Conservation (phyloP, 2,113 vertebrate species). For the Phaethon lepturus region DNA sequence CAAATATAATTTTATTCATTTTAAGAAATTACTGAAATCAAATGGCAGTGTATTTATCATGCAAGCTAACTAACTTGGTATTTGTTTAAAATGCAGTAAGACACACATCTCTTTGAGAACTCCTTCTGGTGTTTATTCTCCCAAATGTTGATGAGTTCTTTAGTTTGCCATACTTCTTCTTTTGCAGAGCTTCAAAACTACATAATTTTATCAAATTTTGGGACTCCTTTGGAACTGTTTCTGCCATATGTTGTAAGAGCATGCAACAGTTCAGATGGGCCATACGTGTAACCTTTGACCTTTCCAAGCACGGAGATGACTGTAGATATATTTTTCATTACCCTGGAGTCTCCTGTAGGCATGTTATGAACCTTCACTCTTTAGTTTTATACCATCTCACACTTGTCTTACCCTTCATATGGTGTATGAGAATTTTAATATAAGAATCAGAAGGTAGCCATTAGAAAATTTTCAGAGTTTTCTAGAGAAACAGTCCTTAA, state of each 20-base stretch:
- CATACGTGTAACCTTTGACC: neutral
- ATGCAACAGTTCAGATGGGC: neutral
- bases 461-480: neutral
- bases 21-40: neutral
- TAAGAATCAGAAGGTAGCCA: neutral
- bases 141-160: neutral
- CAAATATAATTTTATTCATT: neutral
- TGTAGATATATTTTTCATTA: neutral
- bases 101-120: neutral
- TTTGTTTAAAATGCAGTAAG: neutral
- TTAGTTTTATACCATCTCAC: neutral
- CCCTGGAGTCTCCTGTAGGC: neutral
- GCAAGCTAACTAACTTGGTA: neutral
- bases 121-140: slow-evolving; percentile 21
- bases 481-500: neutral
- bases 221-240: neutral
- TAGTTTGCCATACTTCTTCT: neutral
- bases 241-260: neutral
- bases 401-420: neutral
- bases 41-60: neutral
- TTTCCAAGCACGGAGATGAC: neutral
- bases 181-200: neutral
- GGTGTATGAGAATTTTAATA: neutral
- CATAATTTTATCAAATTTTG: neutral
- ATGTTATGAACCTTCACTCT: neutral